A percentile compares a stretch with the other conserved stretches of the same genome.
phyloP scores from a whole-genome alignment of 1,140 invertebrate species.

The Drosophila persimilis region DNA sequence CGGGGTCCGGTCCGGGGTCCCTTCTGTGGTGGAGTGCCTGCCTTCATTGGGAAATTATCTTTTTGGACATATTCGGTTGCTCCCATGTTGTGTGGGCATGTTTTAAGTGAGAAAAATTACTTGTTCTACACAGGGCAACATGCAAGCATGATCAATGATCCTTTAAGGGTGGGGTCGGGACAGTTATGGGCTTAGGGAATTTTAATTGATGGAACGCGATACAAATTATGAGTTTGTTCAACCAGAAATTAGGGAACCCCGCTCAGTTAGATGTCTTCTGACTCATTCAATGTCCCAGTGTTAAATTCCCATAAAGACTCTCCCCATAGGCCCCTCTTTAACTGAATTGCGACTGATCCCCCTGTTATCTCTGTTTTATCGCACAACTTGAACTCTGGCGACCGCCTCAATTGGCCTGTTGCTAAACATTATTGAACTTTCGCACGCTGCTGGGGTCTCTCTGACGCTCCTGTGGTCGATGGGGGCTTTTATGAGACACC shows the following conservation, averaged over 20 bases:
- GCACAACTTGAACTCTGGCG: constrained; percentile 54
- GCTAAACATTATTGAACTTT: constrained; percentile 78
- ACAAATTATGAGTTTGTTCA: constrained; percentile 41
- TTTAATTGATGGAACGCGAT: constrained; percentile 14
- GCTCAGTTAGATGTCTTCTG: constrained; percentile 1
- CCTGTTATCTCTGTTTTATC: constrained; percentile 57
- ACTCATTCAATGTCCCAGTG: too few relatives aligned
- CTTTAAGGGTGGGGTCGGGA: constrained; percentile 24
- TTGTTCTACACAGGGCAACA: constrained; percentile 32
- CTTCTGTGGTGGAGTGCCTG: constrained; percentile 6
- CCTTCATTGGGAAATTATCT: constrained; percentile 28
- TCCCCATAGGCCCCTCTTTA: too few relatives aligned
- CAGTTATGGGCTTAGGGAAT: neutral
- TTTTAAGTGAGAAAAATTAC: constrained; percentile 44
- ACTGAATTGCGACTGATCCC: neutral
- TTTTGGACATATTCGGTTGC: constrained; percentile 31
- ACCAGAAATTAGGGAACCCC: constrained; percentile 19
- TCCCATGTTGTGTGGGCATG: constrained; percentile 53
- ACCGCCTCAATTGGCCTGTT: constrained; percentile 64
- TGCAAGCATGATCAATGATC: constrained; percentile 33
- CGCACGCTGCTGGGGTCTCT: constrained; percentile 52
- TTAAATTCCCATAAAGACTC: too few relatives aligned
- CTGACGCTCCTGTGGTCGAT: too few relatives aligned
- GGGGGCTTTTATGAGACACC: constrained; percentile 69
- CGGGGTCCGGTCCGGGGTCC: constrained; percentile 34